phyloP scores from a whole-genome alignment of 2,113 vertebrate species.

The Myocastor coypus region DNA sequence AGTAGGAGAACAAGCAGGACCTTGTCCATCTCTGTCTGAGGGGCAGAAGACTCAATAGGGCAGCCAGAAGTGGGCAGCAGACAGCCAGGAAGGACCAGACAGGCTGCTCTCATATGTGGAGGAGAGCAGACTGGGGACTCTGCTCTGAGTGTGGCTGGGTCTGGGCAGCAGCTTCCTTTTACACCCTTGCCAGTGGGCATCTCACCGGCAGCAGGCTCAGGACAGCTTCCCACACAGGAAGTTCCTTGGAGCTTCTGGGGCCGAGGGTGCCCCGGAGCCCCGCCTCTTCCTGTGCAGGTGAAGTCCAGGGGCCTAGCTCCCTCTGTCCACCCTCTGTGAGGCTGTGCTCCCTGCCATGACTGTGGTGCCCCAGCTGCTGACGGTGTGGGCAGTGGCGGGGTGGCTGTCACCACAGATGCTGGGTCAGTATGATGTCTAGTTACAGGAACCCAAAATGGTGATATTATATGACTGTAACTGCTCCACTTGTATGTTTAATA shows the following conservation, averaged over 20 bases:
- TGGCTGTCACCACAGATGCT: not conserved
- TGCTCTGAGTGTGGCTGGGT: not conserved
- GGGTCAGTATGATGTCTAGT: not conserved
- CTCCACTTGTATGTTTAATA: not conserved
- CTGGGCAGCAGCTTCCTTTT: constrained; percentile 58
- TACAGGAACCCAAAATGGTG: not conserved
- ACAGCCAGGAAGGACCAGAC: not conserved
- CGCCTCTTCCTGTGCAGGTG: not conserved
- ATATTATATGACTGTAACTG: not conserved
- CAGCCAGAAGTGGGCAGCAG: not conserved
- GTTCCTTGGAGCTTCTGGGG: not conserved
- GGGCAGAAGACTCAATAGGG: not conserved
- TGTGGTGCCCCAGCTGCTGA: not conserved
- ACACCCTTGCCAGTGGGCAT: not conserved
- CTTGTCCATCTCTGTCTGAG: constrained; percentile 28
- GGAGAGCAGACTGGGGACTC: not conserved
- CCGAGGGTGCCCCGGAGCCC: not conserved
- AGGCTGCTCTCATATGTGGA: not conserved
- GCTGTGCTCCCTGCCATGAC: not conserved
- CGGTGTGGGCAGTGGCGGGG: not conserved
- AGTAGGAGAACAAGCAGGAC: not conserved
- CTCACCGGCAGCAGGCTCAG: not conserved
- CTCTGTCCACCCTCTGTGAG: accelerated
- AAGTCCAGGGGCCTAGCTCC: not conserved
- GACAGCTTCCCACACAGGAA: constrained; percentile 4